A percentile compares a stretch with the other conserved stretches of the same genome.
Evolutionary conservation across 2,113 vertebrate genomes (phyloP).

Genomic region (Chaenocephalus aceratus): DNA sequence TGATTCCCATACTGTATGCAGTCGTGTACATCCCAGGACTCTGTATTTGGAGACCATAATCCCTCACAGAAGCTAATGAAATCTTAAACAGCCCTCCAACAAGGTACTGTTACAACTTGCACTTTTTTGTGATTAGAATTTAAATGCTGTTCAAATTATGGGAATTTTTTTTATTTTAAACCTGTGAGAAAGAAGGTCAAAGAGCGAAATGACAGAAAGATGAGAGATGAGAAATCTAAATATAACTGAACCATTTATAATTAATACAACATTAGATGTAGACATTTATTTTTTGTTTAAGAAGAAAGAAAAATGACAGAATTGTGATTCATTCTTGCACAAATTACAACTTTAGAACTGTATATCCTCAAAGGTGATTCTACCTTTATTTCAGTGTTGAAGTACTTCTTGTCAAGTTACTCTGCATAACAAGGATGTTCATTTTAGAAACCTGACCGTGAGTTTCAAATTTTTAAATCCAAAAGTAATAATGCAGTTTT

Average conservation of each 20-base stretch:
- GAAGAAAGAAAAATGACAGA: constrained; percentile 5
- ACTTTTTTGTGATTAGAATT: not conserved
- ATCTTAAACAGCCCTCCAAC: constrained; percentile 5
- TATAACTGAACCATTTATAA: not conserved
- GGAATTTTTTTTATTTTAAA: constrained; percentile 2
- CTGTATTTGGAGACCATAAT: not conserved
- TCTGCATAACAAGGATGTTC: constrained; percentile 57
- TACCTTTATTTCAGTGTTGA: constrained; percentile 23
- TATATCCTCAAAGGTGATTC: constrained; percentile 46
- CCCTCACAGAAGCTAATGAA: not conserved
- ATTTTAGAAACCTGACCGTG: constrained; percentile 53
- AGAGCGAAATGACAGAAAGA: not conserved
- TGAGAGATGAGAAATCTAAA: constrained; percentile 2
- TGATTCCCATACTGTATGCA: not conserved
- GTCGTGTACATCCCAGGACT: not conserved
- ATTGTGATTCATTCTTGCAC: not conserved
- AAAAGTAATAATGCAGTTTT: constrained; percentile 31
- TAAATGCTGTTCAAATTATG: constrained; percentile 10
- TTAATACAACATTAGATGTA: too few species aligned
- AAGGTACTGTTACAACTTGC: not conserved
- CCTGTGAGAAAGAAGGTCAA: constrained; percentile 3
- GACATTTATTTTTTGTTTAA: constrained; percentile 2
- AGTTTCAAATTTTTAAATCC: constrained; percentile 51
- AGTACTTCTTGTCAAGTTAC: constrained; percentile 32
- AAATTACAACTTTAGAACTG: constrained; percentile 16